These are phyloP conservation scores for Aphelocoma coerulescens DNA, from an alignment of 2,113 vertebrate species.

Conservation along the genomic window DNA sequence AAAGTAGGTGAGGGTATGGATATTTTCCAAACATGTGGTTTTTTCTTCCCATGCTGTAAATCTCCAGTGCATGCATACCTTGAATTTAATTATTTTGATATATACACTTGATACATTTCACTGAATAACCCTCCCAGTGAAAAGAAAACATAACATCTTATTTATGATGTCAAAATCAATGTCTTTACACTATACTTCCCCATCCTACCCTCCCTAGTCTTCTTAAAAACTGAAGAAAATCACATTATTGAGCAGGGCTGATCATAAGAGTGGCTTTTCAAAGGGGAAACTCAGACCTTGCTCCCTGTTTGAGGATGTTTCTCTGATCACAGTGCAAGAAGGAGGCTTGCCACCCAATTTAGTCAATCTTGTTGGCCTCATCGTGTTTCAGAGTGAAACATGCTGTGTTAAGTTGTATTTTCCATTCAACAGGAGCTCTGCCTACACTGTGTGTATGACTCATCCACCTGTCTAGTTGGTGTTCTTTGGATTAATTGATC, in stretches of 20 bases:
- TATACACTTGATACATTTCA: neutral
- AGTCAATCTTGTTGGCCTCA: neutral
- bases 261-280: neutral
- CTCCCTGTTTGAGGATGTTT: neutral
- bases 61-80: neutral
- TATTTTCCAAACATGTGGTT: neutral
- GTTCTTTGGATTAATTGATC: conserved; percentile 32
- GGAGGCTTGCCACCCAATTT: neutral
- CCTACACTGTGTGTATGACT: neutral
- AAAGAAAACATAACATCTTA: neutral
- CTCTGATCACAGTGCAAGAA: neutral
- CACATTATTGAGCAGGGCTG: neutral
- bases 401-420: neutral
- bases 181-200: neutral
- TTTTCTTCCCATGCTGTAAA: neutral
- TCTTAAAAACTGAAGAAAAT: neutral
- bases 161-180: neutral
- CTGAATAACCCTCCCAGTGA: neutral
- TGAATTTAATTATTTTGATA: neutral
- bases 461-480: conserved; percentile 35
- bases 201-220: neutral
- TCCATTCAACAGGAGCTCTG: neutral
- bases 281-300: neutral
- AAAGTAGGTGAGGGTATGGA: neutral
- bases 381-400: neutral